phyloP scores from a whole-genome alignment of 1,140 invertebrate genomes.

The Drosophila sp. region DNA sequence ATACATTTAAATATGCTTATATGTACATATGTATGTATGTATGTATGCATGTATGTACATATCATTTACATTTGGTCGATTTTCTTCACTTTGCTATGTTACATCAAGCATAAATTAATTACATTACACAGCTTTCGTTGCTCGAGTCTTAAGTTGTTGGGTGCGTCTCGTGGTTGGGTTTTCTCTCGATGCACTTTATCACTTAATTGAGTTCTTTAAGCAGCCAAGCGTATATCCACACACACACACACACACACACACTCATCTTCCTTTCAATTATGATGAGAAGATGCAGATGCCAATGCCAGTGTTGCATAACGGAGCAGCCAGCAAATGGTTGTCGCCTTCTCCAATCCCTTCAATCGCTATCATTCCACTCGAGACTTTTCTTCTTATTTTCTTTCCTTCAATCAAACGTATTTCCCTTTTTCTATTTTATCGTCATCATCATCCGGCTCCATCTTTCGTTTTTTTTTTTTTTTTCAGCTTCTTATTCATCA shows the following conservation, averaged over 20 bases:
- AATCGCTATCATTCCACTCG: not conserved
- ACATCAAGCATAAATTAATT: slow-evolving; percentile 34
- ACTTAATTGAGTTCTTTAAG: slow-evolving; percentile 65
- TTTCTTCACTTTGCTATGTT: slow-evolving; percentile 6
- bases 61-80: slow-evolving; percentile 11
- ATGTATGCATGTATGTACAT: not conserved
- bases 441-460: not conserved
- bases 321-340: not conserved
- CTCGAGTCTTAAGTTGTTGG: not conserved
- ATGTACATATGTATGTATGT: not conserved
- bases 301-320: slow-evolving; percentile 49
- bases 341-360: not conserved
- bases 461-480: not conserved
- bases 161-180: slow-evolving; percentile 13
- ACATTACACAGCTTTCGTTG: slow-evolving; percentile 22
- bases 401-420: slow-evolving; percentile 44
- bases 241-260: slow-evolving; percentile 26
- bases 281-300: slow-evolving; percentile 25
- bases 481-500: not conserved
- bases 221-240: slow-evolving; percentile 39
- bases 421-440: slow-evolving; percentile 19
- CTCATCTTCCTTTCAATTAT: slow-evolving; percentile 42
- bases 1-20: too few species aligned
- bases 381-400: slow-evolving; percentile 5
- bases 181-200: slow-evolving; percentile 40